Evolutionary conservation across 2,888 invertebrate genomes (phyloP).

Genomic region (Sepioteuthis lessoniana): DNA sequence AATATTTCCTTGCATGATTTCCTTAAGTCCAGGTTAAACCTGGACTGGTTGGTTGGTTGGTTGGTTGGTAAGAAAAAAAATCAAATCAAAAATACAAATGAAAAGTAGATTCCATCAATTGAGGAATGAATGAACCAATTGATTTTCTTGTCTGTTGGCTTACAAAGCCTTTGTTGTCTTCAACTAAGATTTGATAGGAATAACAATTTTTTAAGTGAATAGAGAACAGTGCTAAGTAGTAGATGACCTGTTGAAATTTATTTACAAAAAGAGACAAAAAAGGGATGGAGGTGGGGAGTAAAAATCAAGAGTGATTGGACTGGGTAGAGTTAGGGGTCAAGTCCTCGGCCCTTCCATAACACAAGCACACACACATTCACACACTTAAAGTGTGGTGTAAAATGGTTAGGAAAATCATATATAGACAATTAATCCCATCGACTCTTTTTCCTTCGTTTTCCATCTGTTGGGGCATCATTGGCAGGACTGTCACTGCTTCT

Average conservation of each 20-base stretch:
- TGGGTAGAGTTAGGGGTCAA: not conserved
- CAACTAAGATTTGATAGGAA: not conserved
- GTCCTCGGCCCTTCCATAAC: not conserved
- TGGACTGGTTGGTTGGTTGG: too few species aligned
- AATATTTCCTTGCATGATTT: not conserved
- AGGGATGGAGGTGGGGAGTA: not conserved
- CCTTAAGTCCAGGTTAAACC: not conserved
- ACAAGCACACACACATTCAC: not conserved
- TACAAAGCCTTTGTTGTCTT: not conserved
- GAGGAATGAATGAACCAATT: not conserved
- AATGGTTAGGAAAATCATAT: not conserved
- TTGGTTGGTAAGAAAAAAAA: not conserved
- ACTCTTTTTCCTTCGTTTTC: conserved; percentile 50
- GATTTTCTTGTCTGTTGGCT: not conserved
- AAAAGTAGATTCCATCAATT: not conserved
- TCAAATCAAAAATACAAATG: not conserved
- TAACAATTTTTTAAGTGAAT: too few species aligned
- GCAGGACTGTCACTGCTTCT: conserved; percentile 48
- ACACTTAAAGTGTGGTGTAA: not conserved
- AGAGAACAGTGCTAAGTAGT: not conserved
- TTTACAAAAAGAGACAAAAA: not conserved
- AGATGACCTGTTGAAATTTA: conserved; percentile 3
- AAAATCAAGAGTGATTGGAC: not conserved
- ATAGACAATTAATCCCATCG: conserved; percentile 50
- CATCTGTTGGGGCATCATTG: conserved; percentile 49